Base-by-base conservation (phyloP, 1,140 invertebrate genomes). In the Brachionus angularis region DNA sequence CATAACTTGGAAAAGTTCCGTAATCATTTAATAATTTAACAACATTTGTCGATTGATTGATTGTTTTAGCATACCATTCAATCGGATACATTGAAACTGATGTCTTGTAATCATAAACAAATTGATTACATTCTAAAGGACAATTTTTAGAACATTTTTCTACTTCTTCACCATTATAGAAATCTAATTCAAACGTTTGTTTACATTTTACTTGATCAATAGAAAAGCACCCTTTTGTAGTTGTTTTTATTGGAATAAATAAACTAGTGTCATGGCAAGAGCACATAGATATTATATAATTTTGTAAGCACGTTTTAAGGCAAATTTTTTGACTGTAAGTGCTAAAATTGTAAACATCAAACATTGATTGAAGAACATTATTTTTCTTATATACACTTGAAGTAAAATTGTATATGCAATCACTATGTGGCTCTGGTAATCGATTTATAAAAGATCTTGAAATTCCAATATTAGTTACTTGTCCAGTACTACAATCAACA, bases 401-500 rank as follows among this genome's bases (percentile, higher is more conserved):
- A 23, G 62, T 46, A 31, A 46, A 47, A 33, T 67, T 33, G 5
- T 33, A 16, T n/a, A 50, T 27, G 29, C 62, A 67, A 23, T 67
- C 12, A 29, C 39, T 47, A 18, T 67, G 47, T 16, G 62, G 62
- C 1, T 21, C 5, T 7, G 62, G 27, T 31, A 67, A n/a, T 21
- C 62, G 39, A 29, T 29, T 67, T 14, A 50, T 47, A 12, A 67
- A 21, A 8, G 42, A 25, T 21, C 27, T 33, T 47, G 27, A 31
- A 21, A 67, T 42, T 16, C 5, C 42, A 7, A 67, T 67, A 29
- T 67, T 67, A 34, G 62, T 31, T 18, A 34, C 27, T 18, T 16
- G 16, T 25, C 62, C 62, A 8, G 23, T 42, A 31, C 25, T 33
- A 8, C 33, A 39, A 23, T 67, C 62, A n/a, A 67, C 10, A 7